Conservation (phyloP, 2,888 invertebrate genomes). For the Argyra leucocephala region DNA sequence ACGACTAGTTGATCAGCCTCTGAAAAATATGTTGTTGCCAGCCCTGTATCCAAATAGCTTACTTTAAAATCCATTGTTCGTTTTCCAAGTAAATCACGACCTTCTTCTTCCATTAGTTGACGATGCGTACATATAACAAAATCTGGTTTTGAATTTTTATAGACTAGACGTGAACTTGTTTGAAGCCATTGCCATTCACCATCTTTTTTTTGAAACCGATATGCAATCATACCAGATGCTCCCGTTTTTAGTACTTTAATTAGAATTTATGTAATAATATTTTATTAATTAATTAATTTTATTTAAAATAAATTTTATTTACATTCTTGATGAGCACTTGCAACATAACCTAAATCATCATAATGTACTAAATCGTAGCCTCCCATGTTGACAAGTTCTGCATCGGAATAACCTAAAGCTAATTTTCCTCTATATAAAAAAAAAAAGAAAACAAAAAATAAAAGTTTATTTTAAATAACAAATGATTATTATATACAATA, state of each 20-base stretch:
- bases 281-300: too few species aligned
- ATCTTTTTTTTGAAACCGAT: constrained; percentile 90
- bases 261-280: too few species aligned
- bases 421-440: constrained; percentile 72
- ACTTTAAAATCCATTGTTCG: constrained; percentile 97
- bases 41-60: constrained; percentile 88
- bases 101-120: constrained; percentile 99
- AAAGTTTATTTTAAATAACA: too few species aligned
- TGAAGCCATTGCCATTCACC: constrained; percentile 97
- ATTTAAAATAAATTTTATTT: constrained; percentile 43
- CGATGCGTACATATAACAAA: constrained; percentile 98
- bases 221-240: constrained; percentile 98
- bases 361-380: constrained; percentile 97
- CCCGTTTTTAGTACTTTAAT: constrained; percentile 94
- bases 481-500: constrained; percentile 8
- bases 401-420: constrained; percentile 86
- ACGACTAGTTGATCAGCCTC: constrained; percentile 70
- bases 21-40: constrained; percentile 83
- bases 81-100: constrained; percentile 91
- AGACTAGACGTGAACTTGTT: constrained; percentile 88
- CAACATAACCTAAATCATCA: constrained; percentile 93
- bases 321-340: constrained; percentile 99
- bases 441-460: constrained; percentile 10
- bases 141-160: constrained; percentile 99
- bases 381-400: constrained; percentile 83